phyloP scores from a whole-genome alignment of 2,113 vertebrate genomes.

The Parus major region DNA sequence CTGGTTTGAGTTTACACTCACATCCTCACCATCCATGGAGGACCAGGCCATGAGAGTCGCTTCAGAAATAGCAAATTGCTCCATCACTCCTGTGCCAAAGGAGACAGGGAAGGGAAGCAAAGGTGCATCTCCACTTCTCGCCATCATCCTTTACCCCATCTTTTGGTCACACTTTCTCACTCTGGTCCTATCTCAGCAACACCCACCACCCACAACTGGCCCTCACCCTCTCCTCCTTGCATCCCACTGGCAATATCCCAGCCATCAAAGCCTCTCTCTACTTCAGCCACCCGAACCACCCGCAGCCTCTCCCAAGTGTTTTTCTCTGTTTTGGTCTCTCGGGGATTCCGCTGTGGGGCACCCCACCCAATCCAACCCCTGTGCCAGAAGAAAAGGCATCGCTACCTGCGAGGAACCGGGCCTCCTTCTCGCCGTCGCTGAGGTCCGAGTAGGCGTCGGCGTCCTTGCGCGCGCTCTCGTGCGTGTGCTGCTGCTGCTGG shows the following conservation, averaged over 20 bases:
- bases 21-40: conserved; percentile 95
- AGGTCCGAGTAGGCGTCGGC: conserved; percentile 96
- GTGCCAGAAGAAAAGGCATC: accelerated
- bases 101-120: background rate
- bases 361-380: background rate
- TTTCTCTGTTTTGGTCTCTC: background rate
- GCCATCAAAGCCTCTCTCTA: background rate
- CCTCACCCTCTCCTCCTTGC: background rate
- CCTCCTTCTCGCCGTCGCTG: conserved; percentile 97
- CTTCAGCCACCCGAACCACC: background rate
- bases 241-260: background rate
- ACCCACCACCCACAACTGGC: background rate
- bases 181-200: background rate
- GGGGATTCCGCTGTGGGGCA: background rate
- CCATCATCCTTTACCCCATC: background rate
- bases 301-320: background rate
- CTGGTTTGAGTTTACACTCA: conserved; percentile 92
- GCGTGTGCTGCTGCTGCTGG: conserved; percentile 85
- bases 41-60: conserved; percentile 96
- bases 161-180: background rate
- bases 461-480: conserved; percentile 87
- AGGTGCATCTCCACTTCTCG: background rate
- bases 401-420: conserved; percentile 92
- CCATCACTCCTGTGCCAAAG: conserved; percentile 85
- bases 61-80: conserved; percentile 97